Conservation (phyloP, 92 coral and sea anemone genomes). For the Parazoanthus atlanticus region DNA sequence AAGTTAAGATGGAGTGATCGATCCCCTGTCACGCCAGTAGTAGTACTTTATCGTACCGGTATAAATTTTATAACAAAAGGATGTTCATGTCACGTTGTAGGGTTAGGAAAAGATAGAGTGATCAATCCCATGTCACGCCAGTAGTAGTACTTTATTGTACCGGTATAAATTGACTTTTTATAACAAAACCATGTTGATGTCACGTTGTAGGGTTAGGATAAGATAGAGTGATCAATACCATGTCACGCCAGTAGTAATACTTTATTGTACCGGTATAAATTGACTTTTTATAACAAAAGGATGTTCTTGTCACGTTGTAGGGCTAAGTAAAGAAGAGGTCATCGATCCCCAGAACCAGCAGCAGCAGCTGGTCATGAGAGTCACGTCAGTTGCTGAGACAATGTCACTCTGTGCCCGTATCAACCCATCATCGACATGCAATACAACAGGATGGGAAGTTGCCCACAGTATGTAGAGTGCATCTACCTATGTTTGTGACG, state of each 20-base stretch:
- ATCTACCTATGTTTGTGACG: not conserved
- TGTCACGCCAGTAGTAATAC: conserved; percentile 34
- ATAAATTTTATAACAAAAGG: not conserved
- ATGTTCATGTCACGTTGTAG: conserved; percentile 9
- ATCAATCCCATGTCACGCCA: conserved; percentile 16
- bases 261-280: too few species aligned
- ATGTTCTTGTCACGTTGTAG: conserved; percentile 31
- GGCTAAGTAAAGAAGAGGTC: conserved; percentile 56
- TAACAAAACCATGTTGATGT: not conserved
- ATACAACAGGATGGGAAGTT: conserved; percentile 70
- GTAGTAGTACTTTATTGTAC: not conserved
- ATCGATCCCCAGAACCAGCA: conserved; percentile 59
- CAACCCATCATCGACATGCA: conserved; percentile 44
- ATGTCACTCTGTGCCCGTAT: conserved; percentile 66
- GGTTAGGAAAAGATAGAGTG: conserved; percentile 40
- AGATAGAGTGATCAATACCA: not conserved
- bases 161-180: too few species aligned
- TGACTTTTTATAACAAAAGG: not conserved
- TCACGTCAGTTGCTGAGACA: conserved; percentile 55
- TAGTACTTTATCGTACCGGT: not conserved
- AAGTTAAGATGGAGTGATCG: conserved; percentile 12
- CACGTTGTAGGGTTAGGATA: conserved; percentile 41
- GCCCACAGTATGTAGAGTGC: conserved; percentile 67
- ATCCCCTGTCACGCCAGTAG: conserved; percentile 32
- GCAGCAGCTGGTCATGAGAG: conserved; percentile 68